These are phyloP conservation scores for Carcharodon carcharias DNA, from an alignment of 2,797 vertebrate species.

Conservation along the genomic window DNA sequence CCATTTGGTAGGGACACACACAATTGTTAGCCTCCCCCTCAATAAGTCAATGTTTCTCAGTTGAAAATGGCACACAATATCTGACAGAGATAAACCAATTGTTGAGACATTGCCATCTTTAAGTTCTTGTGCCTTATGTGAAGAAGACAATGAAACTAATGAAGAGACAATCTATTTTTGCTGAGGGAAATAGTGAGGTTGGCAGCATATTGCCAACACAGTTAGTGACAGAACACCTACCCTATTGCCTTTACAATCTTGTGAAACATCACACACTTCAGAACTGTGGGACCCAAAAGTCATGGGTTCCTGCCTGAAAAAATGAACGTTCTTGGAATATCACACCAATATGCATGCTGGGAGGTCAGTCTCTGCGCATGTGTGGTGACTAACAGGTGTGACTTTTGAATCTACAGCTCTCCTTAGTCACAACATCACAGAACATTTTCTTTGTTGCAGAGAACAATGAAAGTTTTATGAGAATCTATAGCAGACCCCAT, in stretches of 20 bases:
- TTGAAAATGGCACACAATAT: not conserved
- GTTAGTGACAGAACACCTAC: not conserved
- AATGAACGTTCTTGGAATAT: not conserved
- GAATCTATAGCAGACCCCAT: not conserved
- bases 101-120: not conserved
- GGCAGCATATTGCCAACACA: not conserved
- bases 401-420: not conserved
- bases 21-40: not conserved
- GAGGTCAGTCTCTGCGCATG: not conserved
- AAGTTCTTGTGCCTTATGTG: not conserved
- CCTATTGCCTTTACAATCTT: not conserved
- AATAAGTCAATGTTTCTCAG: not conserved
- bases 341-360: not conserved
- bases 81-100: not conserved
- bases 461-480: not conserved
- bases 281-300: not conserved
- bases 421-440: too few species aligned
- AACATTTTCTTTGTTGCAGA: not conserved
- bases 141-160: not conserved
- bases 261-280: not conserved
- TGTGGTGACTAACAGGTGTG: not conserved
- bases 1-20: not conserved
- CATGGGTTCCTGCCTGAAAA: not conserved
- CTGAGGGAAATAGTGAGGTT: not conserved
- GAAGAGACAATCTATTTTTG: not conserved